Percentiles rank a stretch among this genome's conserved stretches.
Conservation (phyloP, 2,888 invertebrate genomes). For the Desoria tigrina region DNA sequence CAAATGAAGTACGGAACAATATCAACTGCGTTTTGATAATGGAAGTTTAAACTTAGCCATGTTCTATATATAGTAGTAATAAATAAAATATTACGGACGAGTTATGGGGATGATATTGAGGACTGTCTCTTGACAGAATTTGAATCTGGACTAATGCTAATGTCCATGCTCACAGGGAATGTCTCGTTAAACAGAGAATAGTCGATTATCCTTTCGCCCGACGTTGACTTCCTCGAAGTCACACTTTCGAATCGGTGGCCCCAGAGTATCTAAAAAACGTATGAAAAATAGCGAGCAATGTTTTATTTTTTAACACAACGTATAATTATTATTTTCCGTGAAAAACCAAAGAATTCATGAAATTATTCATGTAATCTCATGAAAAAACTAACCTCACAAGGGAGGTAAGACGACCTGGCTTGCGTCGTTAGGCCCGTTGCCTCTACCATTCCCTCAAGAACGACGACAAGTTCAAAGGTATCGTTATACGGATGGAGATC, state of each 20-base stretch:
- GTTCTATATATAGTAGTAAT: no score
- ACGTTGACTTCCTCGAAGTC: slow-evolving; percentile 30
- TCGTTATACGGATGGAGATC: slow-evolving; percentile 71
- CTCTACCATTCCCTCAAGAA: slow-evolving; percentile 81
- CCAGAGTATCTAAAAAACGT: slow-evolving; percentile 43
- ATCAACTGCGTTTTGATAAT: no score
- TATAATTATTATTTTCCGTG: not conserved
- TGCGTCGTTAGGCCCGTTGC: slow-evolving; percentile 82
- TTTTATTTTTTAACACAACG: not conserved
- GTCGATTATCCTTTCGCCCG: slow-evolving; percentile 41
- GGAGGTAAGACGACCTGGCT: slow-evolving; percentile 79
- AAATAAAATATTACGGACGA: no score
- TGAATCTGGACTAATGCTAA: no score
- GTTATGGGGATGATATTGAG: no score
- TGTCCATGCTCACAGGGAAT: no score
- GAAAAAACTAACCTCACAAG: slow-evolving; percentile 44
- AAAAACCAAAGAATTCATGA: no score
- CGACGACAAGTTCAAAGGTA: slow-evolving; percentile 82
- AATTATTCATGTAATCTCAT: not conserved
- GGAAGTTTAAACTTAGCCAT: no score
- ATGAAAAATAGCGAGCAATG: slow-evolving; percentile 1
- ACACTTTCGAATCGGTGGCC: slow-evolving; percentile 44
- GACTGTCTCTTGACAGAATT: no score
- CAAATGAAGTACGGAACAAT: no score
- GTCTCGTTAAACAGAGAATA: slow-evolving; percentile 45